Evolutionary conservation across 2,113 vertebrate genomes (phyloP), one percentile per base, ranked within the genome.

Genomic region (Lepus europaeus): DNA sequence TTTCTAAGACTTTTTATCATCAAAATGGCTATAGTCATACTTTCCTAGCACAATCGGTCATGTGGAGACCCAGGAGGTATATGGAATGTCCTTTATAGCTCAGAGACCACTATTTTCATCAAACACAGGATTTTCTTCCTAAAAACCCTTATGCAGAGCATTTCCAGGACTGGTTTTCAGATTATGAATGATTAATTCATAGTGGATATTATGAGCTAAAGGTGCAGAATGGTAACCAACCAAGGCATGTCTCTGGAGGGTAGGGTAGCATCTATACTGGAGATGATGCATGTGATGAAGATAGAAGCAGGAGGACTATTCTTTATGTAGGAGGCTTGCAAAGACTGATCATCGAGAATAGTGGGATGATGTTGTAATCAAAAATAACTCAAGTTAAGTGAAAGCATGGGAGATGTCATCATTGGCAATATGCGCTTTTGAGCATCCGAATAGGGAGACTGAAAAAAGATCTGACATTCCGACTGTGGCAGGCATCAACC

Each of bases 181-280:
- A 5, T 66, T 84, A 49, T 49, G 12, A 56, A 84, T 56, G n/a
- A 51, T 82, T 7, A 19, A n/a, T 23, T 87, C 68, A 17, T 4
- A 69, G 51, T 25, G 25, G 63, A 31, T 31, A 19, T 20, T 4
- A 0, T 6, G 10, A 2, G 31, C 19, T 93, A 25, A 51, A 61
- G 12, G 25, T 4, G 4, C 1, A 61, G 59, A 51, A 31, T 59
- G 27, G 6, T 7, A n/a, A n/a, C 19, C 61, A 51, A 6, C 7
- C 29, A 12, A 27, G 3, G 1, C 13, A 29, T 7, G 0, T 69
- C 45, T 64, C 45, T 49, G 20, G 12, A 22, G 36, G 31, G n/a
- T 14, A 36, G 36, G 22, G 10, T 10, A 59, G 19, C 3, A 19
- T 25, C 45, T 59, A 6, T 2, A 0, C 1, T 14, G 8, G 13